These are phyloP conservation scores for Nothoprocta pentlandii DNA, from an alignment of 2,113 vertebrate species.

Conservation along the genomic window DNA sequence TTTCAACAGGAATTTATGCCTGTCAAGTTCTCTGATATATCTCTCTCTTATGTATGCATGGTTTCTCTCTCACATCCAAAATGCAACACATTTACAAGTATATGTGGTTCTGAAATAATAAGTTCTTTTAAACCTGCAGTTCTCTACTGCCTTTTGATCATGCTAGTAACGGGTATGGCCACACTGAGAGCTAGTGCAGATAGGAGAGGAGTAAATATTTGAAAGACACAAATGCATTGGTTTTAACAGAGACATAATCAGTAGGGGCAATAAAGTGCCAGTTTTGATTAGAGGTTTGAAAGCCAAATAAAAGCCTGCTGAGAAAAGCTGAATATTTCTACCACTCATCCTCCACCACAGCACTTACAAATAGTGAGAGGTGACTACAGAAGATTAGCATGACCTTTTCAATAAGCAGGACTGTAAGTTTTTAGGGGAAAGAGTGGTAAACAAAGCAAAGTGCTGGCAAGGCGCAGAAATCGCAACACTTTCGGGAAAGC, in stretches of 20 bases:
- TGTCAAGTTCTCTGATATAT: neutral
- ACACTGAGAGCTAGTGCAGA: neutral
- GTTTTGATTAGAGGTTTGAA: slow-evolving; percentile 67
- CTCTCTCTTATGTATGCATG: neutral
- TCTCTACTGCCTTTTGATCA: neutral
- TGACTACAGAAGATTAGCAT: slow-evolving; percentile 25
- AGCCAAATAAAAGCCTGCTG: slow-evolving; percentile 57
- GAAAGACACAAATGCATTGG: neutral
- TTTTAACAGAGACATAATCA: slow-evolving; percentile 50
- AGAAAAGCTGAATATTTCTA: slow-evolving; percentile 57
- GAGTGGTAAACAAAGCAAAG: slow-evolving; percentile 52
- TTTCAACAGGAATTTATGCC: neutral
- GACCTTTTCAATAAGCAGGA: slow-evolving; percentile 68
- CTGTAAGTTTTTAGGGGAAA: slow-evolving; percentile 61
- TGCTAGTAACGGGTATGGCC: neutral
- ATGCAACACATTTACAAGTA: neutral
- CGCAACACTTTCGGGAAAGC: neutral
- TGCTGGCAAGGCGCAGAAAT: slow-evolving; percentile 48
- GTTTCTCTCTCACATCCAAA: neutral
- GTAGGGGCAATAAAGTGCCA: slow-evolving; percentile 38
- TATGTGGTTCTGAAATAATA: neutral
- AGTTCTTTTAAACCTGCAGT: neutral
- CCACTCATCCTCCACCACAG: slow-evolving; percentile 36
- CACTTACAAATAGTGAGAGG: slow-evolving; percentile 25
- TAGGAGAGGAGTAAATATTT: neutral